Evolutionary conservation across 2,888 invertebrate genomes (phyloP), one percentile per base, ranked within the genome.

Genomic region (Drosophila fulvimacula): DNA sequence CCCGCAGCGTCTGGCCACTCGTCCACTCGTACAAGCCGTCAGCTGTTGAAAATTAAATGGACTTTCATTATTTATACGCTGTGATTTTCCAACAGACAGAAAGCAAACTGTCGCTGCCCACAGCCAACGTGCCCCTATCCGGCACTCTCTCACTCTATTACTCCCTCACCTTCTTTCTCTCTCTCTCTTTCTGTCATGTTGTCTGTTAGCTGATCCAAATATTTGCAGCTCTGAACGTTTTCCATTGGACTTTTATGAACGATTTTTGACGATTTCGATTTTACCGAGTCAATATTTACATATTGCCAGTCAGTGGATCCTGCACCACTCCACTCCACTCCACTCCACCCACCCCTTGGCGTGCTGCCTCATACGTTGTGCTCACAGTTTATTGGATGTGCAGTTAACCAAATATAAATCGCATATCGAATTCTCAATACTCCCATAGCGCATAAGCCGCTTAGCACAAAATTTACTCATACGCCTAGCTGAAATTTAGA

Each of bases 321-420:
- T 10, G n/a, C 44, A 0, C 15, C 6, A 21, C 10, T 17, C 32
- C 46, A 0, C n/a, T n/a, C 30, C 9, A n/a, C 17, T n/a, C 19
- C 19, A 9, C 34, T 13, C 13, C 34, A 34, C 34, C 34, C 34
- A 38, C n/a, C 34, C 38, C 24, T 52, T 38, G 55, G 19, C 15
- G 11, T 49, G 15, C 34, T 36, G 5, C 5, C 17, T 38, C 52
- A 39, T 21, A 46, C 32, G 60, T 24, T 41, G 56, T 59, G 60
- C 44, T 65, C 53, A 67, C 62, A 82, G 83, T 77, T 83, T 83
- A 83, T 83, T 83, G 89, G 83, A 80, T 88, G 89, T 83, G 83
- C 83, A 83, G 83, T 77, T 88, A 80, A 82, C 83, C 89, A 88
- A 83, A 75, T 85, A 88, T 86, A 83, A 83, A 83, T 88, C 89